A percentile compares a stretch with the other conserved stretches of the same genome.
These are phyloP conservation scores for Platycheirus albimanus DNA, from an alignment of 2,888 invertebrate genomes.

Conservation along the genomic window DNA sequence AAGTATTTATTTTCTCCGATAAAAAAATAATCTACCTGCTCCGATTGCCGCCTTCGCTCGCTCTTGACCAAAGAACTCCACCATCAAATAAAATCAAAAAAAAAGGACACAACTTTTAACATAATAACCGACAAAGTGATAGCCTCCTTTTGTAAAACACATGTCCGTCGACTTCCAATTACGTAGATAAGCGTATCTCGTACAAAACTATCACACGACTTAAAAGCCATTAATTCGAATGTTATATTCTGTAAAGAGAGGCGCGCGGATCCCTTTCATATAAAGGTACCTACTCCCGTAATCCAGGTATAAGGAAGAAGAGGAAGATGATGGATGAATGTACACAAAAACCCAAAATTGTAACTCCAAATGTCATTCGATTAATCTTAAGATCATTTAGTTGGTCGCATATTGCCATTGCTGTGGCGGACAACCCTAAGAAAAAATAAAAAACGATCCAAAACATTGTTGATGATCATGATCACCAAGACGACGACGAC, in stretches of 20 bases:
- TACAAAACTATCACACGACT: conserved; percentile 57
- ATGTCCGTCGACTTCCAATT: conserved; percentile 73
- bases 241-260: conserved; percentile 23
- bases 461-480: conserved; percentile 68
- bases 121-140: conserved; percentile 72
- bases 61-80: conserved; percentile 8
- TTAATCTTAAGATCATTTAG: conserved; percentile 72
- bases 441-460: conserved; percentile 17
- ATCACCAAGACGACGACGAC: conserved; percentile 54
- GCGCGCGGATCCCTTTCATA: conserved; percentile 17
- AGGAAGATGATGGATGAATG: conserved; percentile 63
- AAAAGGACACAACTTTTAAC: conserved; percentile 63
- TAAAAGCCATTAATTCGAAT: conserved; percentile 62
- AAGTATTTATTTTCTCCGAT: too few relatives aligned
- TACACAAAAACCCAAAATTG: conserved; percentile 56
- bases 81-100: neutral
- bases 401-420: too few relatives aligned
- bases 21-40: neutral
- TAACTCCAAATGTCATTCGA: conserved; percentile 70
- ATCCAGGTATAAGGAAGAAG: too few relatives aligned
- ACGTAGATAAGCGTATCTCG: conserved; percentile 69
- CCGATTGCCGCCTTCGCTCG: conserved; percentile 2
- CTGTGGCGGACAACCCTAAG: conserved; percentile 27
- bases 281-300: too few relatives aligned
- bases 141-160: conserved; percentile 65